phyloP scores from a whole-genome alignment of 2,888 invertebrate species.

The Megaustenia siamemsis region DNA sequence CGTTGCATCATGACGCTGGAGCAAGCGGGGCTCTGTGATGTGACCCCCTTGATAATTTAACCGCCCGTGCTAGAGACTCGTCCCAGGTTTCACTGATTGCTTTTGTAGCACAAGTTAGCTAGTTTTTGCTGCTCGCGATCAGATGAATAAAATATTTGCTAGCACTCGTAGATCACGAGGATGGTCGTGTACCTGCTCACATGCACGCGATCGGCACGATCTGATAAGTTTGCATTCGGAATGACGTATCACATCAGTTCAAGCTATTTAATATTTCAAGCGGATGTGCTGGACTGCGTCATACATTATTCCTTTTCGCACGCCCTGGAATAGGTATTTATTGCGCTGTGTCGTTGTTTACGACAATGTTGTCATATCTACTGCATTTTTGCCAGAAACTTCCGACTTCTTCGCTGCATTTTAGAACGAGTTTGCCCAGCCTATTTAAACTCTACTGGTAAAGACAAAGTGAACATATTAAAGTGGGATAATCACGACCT shows the following conservation, averaged over 20 bases:
- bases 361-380: too few species aligned
- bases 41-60: background rate
- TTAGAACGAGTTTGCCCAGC: too few species aligned
- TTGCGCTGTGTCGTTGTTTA: too few species aligned
- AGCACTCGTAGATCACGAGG: background rate
- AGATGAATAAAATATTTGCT: background rate
- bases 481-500: too few species aligned
- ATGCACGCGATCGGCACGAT: background rate
- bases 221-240: background rate
- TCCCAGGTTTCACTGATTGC: background rate
- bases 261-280: background rate
- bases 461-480: too few species aligned
- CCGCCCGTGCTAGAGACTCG: background rate
- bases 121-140: background rate
- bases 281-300: too few species aligned
- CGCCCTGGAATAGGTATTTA: too few species aligned
- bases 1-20: background rate
- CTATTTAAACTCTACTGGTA: too few species aligned
- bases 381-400: too few species aligned
- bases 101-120: background rate
- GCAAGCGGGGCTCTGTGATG: background rate
- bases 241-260: background rate
- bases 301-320: too few species aligned
- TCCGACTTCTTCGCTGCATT: too few species aligned
- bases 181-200: background rate